Evolutionary conservation across 2,113 vertebrate species (phyloP).

Genomic region (Spea multiplicata): DNA sequence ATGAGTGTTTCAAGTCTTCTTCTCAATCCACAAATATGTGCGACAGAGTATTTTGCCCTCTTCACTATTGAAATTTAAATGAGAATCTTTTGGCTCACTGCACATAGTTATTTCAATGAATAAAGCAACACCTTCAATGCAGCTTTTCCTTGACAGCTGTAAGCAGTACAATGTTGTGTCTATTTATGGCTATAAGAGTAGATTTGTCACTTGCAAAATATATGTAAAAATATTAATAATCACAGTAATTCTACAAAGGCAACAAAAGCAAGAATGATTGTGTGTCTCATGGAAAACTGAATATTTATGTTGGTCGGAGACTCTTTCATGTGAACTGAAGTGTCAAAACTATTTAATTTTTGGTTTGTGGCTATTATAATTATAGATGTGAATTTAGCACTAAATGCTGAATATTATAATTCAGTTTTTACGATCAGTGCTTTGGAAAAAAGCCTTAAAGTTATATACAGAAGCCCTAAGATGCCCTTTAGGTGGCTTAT

Average conservation of each 20-base stretch:
- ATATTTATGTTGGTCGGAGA: conserved; percentile 29
- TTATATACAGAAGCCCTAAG: conserved; percentile 17
- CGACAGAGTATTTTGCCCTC: too few relatives aligned
- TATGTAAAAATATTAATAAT: conserved; percentile 16
- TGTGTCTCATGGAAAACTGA: conserved; percentile 27
- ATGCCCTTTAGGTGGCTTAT: conserved; percentile 1
- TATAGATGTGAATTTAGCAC: conserved; percentile 23
- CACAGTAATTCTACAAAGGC: conserved; percentile 24
- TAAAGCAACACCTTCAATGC: neutral
- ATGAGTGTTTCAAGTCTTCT: too few relatives aligned
- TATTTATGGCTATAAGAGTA: conserved; percentile 27
- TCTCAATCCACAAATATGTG: too few relatives aligned
- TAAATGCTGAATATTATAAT: conserved; percentile 43
- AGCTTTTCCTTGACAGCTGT: conserved; percentile 35
- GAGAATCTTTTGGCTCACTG: neutral
- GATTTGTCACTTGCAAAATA: conserved; percentile 11
- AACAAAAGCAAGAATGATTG: conserved; percentile 35
- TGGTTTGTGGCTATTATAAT: conserved; percentile 26
- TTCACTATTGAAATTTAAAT: neutral
- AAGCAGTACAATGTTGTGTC: conserved; percentile 16
- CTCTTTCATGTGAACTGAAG: conserved; percentile 40
- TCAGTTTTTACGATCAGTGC: conserved; percentile 16
- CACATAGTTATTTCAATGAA: conserved; percentile 3
- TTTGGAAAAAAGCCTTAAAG: conserved; percentile 16
- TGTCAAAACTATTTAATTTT: conserved; percentile 10